These are phyloP conservation scores for Nettapus auritus DNA, from an alignment of 2,113 vertebrate genomes.

Conservation along the genomic window DNA sequence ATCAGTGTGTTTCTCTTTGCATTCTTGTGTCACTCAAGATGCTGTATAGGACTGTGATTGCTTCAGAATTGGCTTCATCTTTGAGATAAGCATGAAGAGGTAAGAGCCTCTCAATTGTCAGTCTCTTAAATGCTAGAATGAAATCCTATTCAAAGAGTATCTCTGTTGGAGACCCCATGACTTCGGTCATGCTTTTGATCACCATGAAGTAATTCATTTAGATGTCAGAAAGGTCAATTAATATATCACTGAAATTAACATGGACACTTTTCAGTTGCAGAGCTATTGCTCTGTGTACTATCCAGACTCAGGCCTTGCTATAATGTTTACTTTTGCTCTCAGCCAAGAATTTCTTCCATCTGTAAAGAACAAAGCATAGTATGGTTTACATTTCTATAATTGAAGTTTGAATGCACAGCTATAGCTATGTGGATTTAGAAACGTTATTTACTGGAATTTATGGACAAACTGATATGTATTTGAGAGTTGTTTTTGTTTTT, in stretches of 20 bases:
- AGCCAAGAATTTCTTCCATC: constrained; percentile 26
- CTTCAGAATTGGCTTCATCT: not conserved
- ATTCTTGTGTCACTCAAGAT: not conserved
- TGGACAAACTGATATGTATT: not conserved
- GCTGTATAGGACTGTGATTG: not conserved
- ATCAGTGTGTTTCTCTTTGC: not conserved
- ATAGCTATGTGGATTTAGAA: not conserved
- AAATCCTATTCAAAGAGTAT: not conserved
- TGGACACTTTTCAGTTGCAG: not conserved
- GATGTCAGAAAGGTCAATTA: not conserved
- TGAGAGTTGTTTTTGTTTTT: not conserved
- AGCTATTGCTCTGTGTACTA: not conserved
- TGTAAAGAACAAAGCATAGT: not conserved
- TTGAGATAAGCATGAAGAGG: not conserved
- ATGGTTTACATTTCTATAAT: not conserved
- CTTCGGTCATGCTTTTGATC: not conserved
- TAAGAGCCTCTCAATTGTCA: not conserved
- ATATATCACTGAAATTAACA: not conserved
- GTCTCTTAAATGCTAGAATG: not conserved
- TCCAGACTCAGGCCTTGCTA: not conserved
- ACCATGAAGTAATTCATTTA: not conserved
- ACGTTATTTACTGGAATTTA: not conserved
- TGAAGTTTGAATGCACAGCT: not conserved
- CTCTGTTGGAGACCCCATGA: not conserved
- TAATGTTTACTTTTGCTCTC: constrained; percentile 8